Percentiles rank a stretch among this genome's conserved stretches.
These are phyloP conservation scores for Mobula hypostoma DNA, from an alignment of 2,113 vertebrate species.

Conservation along the genomic window DNA sequence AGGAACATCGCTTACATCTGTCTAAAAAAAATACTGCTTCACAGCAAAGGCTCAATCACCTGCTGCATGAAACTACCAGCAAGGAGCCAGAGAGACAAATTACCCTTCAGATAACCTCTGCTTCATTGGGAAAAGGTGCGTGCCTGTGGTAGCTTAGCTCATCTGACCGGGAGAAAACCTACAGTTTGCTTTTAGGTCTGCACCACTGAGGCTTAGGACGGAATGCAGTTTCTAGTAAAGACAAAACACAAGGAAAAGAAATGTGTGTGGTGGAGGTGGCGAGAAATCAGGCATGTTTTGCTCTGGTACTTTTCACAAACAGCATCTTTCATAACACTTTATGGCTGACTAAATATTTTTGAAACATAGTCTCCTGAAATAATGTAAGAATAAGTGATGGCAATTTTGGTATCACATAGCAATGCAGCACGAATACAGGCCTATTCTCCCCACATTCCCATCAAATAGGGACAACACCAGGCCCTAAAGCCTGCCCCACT, in stretches of 20 bases:
- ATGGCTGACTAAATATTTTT: too few species aligned
- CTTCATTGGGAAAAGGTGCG: background rate
- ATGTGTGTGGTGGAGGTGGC: too few species aligned
- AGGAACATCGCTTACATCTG: background rate
- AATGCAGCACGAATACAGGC: too few species aligned
- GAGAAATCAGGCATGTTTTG: too few species aligned
- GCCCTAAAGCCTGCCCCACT: too few species aligned
- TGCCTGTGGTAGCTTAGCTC: background rate
- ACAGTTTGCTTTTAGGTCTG: background rate
- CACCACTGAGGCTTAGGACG: background rate
- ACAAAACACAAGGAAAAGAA: background rate
- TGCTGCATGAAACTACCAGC: background rate
- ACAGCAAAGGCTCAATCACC: background rate
- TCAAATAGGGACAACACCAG: too few species aligned
- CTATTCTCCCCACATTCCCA: too few species aligned
- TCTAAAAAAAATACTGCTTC: background rate
- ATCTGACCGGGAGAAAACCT: background rate
- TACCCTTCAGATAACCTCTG: background rate
- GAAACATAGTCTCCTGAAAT: too few species aligned
- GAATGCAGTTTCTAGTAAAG: background rate
- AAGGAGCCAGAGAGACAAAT: background rate
- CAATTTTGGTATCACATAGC: too few species aligned
- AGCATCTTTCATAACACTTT: too few species aligned
- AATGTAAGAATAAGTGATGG: too few species aligned
- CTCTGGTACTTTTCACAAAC: too few species aligned